A percentile compares a stretch with the other conserved stretches of the same genome.
These are phyloP conservation scores for Lutjanus campechanus DNA, from an alignment of 2,797 vertebrate species.

Conservation along the genomic window DNA sequence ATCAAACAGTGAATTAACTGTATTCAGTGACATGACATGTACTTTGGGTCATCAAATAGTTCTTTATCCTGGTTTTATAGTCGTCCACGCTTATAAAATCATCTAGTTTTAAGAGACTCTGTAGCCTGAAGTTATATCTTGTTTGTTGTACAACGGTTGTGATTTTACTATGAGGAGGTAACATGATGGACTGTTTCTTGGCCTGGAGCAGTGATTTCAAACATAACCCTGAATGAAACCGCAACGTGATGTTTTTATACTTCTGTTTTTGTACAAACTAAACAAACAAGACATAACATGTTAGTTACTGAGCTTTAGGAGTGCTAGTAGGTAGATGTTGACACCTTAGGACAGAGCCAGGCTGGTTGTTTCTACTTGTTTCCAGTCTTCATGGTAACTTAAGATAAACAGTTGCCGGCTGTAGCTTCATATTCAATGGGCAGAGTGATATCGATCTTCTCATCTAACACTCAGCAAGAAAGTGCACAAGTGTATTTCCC, in stretches of 20 bases:
- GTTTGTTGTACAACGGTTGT: neutral
- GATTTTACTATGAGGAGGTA: too few relatives aligned
- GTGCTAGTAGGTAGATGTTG: neutral
- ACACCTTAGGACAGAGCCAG: neutral
- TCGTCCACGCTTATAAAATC: too few relatives aligned
- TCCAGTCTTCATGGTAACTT: neutral
- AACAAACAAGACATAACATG: neutral
- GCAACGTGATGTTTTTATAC: neutral
- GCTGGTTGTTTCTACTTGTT: neutral
- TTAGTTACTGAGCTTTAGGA: neutral
- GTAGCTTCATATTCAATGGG: neutral
- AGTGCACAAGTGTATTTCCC: neutral
- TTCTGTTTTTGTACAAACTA: neutral
- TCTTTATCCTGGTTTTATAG: too few relatives aligned
- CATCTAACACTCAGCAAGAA: neutral
- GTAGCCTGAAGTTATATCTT: too few relatives aligned
- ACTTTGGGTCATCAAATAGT: too few relatives aligned
- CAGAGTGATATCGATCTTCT: neutral
- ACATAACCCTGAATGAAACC: neutral
- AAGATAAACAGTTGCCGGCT: neutral
- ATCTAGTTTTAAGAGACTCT: too few relatives aligned
- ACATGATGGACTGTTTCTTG: neutral
- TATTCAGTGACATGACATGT: too few relatives aligned
- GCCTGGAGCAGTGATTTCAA: neutral
- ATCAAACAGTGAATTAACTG: too few relatives aligned